phyloP scores from a whole-genome alignment of 92 coral and sea anemone species.

The Paragorgia papillata region DNA sequence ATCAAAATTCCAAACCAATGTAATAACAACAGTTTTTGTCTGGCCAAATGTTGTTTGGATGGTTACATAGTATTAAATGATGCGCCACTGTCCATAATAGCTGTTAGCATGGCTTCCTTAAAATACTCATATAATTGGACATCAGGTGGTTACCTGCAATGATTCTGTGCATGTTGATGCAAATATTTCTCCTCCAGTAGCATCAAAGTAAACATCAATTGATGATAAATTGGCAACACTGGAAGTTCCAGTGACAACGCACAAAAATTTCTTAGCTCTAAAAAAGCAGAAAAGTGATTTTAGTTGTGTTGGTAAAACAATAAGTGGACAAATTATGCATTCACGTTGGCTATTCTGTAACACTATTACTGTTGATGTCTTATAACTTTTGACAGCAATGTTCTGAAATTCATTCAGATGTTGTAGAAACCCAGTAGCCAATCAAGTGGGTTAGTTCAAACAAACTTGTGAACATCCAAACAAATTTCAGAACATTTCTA shows the following conservation, averaged over 20 bases:
- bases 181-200: conserved; percentile 51
- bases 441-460: too few relatives aligned
- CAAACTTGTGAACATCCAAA: too few relatives aligned
- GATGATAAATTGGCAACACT: conserved; percentile 10
- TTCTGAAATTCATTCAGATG: too few relatives aligned
- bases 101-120: conserved; percentile 26
- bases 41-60: too few relatives aligned
- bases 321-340: neutral
- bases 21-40: too few relatives aligned
- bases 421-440: too few relatives aligned
- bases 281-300: conserved; percentile 2
- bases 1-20: too few relatives aligned
- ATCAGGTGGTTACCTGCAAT: conserved; percentile 35
- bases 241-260: conserved; percentile 41
- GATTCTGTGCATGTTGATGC: conserved; percentile 51
- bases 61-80: conserved; percentile 26
- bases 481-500: too few relatives aligned
- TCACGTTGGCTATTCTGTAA: neutral
- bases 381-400: too few relatives aligned
- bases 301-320: too few relatives aligned
- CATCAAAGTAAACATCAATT: conserved; percentile 40
- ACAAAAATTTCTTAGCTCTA: conserved; percentile 41
- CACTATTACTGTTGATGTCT: too few relatives aligned
- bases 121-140: conserved; percentile 41
- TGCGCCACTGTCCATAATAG: conserved; percentile 22